These are phyloP conservation scores for Scomberomorus guttatus DNA, from an alignment of 2,797 vertebrate species.

Conservation along the genomic window DNA sequence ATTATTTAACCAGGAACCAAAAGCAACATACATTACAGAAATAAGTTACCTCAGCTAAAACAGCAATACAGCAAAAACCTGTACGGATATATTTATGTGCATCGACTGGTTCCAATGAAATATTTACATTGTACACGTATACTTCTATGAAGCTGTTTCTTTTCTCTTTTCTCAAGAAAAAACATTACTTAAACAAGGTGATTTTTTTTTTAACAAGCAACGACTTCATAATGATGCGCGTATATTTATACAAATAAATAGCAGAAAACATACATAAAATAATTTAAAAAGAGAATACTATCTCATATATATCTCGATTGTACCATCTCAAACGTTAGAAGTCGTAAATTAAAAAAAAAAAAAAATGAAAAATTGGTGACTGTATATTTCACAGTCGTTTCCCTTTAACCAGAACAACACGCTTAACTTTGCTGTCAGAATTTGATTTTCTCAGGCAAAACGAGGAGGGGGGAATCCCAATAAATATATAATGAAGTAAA, in stretches of 20 bases:
- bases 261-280: slow-evolving; percentile 87
- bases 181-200: slow-evolving; percentile 92
- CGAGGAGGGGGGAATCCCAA: slow-evolving; percentile 91
- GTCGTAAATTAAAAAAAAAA: slow-evolving; percentile 51
- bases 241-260: slow-evolving; percentile 91
- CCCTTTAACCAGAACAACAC: slow-evolving; percentile 79
- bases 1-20: slow-evolving; percentile 86
- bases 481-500: slow-evolving; percentile 99
- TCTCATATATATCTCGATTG: slow-evolving; percentile 87
- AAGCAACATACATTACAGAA: slow-evolving; percentile 92
- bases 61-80: slow-evolving; percentile 95
- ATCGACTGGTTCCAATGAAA: slow-evolving; percentile 92
- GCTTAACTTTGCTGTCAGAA: slow-evolving; percentile 83
- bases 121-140: slow-evolving; percentile 97
- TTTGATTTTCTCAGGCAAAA: slow-evolving; percentile 88
- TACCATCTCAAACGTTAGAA: slow-evolving; percentile 81
- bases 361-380: slow-evolving; percentile 66
- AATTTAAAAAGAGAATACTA: slow-evolving; percentile 81
- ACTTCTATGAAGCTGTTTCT: slow-evolving; percentile 87
- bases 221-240: slow-evolving; percentile 87
- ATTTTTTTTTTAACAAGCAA: slow-evolving; percentile 91
- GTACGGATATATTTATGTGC: slow-evolving; percentile 98
- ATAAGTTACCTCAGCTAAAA: slow-evolving; percentile 91
- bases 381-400: slow-evolving; percentile 74
- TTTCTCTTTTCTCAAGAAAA: slow-evolving; percentile 86